phyloP scores from a whole-genome alignment of 2,888 invertebrate genomes.

The Parapristionchus giblindavisi region DNA sequence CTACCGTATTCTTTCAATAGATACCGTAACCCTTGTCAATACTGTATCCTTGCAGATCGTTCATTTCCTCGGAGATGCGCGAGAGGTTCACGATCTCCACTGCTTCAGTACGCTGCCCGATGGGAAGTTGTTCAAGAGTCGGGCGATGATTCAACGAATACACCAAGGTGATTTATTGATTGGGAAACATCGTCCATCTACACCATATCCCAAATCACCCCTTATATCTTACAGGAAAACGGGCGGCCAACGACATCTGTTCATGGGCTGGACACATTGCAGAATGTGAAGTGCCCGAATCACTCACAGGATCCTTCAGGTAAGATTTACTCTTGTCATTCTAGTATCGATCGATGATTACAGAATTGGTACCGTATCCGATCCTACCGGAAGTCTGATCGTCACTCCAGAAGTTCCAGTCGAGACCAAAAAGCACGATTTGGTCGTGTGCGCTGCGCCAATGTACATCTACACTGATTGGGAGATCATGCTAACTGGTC shows the following conservation, averaged over 20 bases:
- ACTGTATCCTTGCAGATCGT: slow-evolving; percentile 50
- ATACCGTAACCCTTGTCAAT: neutral
- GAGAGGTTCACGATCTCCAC: slow-evolving; percentile 62
- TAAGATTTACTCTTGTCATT: neutral
- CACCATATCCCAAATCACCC: neutral
- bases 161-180: slow-evolving; percentile 44
- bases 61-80: slow-evolving; percentile 64
- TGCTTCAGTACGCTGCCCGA: slow-evolving; percentile 44
- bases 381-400: neutral
- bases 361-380: neutral
- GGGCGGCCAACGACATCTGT: slow-evolving; percentile 65
- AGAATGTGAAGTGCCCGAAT: slow-evolving; percentile 54
- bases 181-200: neutral
- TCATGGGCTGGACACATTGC: slow-evolving; percentile 67
- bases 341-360: neutral
- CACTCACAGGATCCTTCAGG: slow-evolving; percentile 17
- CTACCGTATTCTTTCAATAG: neutral
- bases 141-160: slow-evolving; percentile 54
- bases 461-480: slow-evolving; percentile 69
- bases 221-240: slow-evolving; percentile 48
- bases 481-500: slow-evolving; percentile 67
- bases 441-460: slow-evolving; percentile 68
- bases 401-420: slow-evolving; percentile 5
- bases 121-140: slow-evolving; percentile 42
- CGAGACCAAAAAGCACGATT: slow-evolving; percentile 45